Evolutionary conservation across 23 tunicate genomes (phyloP).

Genomic region (Botrylloides violaceus): DNA sequence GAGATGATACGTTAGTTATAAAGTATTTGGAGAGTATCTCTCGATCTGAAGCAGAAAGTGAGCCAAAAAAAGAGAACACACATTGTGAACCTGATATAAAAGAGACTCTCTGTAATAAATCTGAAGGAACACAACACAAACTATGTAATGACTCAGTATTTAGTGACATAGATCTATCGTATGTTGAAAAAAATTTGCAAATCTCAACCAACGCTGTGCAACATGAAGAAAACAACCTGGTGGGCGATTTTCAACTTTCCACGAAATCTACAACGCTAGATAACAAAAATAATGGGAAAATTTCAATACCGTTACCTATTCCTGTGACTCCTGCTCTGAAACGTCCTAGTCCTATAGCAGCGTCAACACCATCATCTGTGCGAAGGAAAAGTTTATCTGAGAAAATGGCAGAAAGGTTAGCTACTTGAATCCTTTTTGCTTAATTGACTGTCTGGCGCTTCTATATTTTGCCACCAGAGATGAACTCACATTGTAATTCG

Average conservation of each 20-base stretch:
- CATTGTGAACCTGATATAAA: neutral
- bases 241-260: neutral
- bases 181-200: slow-evolving; percentile 18
- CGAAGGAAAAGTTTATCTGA: slow-evolving; percentile 9
- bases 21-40: neutral
- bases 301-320: neutral
- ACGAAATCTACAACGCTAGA: neutral
- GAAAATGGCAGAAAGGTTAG: slow-evolving; percentile 1
- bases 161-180: slow-evolving; percentile 54
- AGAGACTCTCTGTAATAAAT: too few species aligned
- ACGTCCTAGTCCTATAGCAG: neutral
- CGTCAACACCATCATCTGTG: slow-evolving; percentile 15
- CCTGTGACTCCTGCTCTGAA: neutral
- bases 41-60: neutral
- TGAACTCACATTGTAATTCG: too few species aligned
- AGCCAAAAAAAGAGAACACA: neutral
- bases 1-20: neutral
- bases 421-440: too few species aligned
- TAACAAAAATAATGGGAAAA: neutral
- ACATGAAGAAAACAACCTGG: neutral
- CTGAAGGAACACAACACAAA: too few species aligned
- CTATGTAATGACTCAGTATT: slow-evolving; percentile 34
- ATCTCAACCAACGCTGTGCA: neutral
- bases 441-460: too few species aligned
- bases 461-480: too few species aligned